Percentiles rank a stretch among this genome's conserved stretches.
phyloP scores from a whole-genome alignment of 1,140 invertebrate species.

The Charaxes varanes region DNA sequence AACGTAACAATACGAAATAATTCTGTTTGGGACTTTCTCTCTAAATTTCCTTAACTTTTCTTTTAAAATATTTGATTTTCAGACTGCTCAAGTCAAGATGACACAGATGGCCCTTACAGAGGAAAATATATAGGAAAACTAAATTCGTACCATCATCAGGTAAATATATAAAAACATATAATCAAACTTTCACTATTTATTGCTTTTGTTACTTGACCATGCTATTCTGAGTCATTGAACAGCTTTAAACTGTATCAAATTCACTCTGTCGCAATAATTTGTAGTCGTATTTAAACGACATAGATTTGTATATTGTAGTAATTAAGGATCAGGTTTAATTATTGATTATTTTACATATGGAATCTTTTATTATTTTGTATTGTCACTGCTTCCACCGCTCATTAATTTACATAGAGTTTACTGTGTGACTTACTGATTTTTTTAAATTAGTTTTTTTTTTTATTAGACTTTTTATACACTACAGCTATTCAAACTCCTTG shows the following conservation, averaged over 20 bases:
- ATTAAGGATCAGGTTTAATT: slow-evolving; percentile 3
- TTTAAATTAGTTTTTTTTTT: too few relatives aligned
- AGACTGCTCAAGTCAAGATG: slow-evolving; percentile 61
- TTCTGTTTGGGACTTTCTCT: slow-evolving; percentile 21
- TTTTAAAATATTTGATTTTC: slow-evolving; percentile 33
- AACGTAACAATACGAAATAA: slow-evolving; percentile 21
- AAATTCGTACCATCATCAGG: slow-evolving; percentile 91
- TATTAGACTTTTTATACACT: too few relatives aligned
- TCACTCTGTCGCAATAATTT: background rate
- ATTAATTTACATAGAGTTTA: too few relatives aligned
- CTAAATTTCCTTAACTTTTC: background rate
- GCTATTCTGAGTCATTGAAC: slow-evolving; percentile 11
- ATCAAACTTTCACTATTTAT: slow-evolving; percentile 19
- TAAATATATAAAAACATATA: slow-evolving; percentile 24
- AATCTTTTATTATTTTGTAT: too few relatives aligned
- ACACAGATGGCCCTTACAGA: slow-evolving; percentile 83
- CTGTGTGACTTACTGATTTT: too few relatives aligned
- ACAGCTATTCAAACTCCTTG: too few relatives aligned
- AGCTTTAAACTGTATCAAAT: background rate
- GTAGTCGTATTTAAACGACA: too few relatives aligned
- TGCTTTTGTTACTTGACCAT: slow-evolving; percentile 14
- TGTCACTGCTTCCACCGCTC: too few relatives aligned
- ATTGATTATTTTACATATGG: background rate
- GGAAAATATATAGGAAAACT: slow-evolving; percentile 90
- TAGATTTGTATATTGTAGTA: background rate